Conservation (phyloP, 2,113 vertebrate species). For the Xyliphius kryptos region DNA sequence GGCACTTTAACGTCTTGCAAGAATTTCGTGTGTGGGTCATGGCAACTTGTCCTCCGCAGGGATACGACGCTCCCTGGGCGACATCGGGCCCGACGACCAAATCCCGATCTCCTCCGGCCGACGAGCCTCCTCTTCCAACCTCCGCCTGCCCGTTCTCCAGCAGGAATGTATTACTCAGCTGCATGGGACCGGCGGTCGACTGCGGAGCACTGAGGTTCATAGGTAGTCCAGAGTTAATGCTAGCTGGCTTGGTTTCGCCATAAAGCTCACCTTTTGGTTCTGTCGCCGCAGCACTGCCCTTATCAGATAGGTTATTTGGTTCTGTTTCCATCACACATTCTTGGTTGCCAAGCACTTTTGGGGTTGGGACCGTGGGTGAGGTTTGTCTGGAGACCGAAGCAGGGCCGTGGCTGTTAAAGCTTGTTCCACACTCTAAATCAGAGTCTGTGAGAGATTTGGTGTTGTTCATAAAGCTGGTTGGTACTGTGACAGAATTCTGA, state of each 20-base stretch:
- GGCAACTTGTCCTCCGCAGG: constrained; percentile 91
- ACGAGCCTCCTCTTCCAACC: constrained; percentile 16
- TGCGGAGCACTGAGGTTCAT: constrained; percentile 25
- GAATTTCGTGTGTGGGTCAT: constrained; percentile 98
- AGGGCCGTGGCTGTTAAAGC: constrained; percentile 81
- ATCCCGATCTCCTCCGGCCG: constrained; percentile 16
- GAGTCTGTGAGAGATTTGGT: constrained; percentile 72
- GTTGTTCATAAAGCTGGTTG: constrained; percentile 59
- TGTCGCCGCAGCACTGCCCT: constrained; percentile 60
- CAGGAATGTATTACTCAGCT: constrained; percentile 13
- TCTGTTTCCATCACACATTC: constrained; percentile 77
- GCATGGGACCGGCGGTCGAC: constrained; percentile 10
- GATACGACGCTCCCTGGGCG: constrained; percentile 56
- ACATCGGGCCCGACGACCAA: constrained; percentile 11
- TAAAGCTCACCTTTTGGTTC: constrained; percentile 32
- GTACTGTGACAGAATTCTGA: constrained; percentile 52
- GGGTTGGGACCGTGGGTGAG: constrained; percentile 52
- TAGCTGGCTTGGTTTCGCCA: constrained; percentile 19
- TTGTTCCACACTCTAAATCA: constrained; percentile 76
- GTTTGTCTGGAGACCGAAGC: constrained; percentile 48
- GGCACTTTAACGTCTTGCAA: constrained; percentile 98
- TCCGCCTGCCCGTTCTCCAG: constrained; percentile 27
- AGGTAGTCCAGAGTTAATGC: constrained; percentile 29
- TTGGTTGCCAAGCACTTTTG: constrained; percentile 80
- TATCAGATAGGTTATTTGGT: constrained; percentile 76